Evolutionary conservation across 2,113 vertebrate genomes (phyloP).

Genomic region (Proteles cristata): DNA sequence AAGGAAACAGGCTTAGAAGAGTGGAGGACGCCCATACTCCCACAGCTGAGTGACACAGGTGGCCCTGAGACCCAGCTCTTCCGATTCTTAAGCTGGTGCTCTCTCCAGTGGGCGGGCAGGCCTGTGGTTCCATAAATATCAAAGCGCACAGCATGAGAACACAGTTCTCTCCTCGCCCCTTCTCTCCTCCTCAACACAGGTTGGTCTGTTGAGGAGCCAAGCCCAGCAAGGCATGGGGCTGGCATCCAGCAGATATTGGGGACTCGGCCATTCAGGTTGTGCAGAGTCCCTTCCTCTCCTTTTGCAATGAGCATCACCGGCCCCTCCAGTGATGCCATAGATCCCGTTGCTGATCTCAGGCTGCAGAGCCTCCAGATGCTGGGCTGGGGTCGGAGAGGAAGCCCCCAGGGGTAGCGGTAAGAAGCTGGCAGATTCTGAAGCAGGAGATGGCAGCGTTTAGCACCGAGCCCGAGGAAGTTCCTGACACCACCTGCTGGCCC

Average conservation of each 20-base stretch:
- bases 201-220: background rate
- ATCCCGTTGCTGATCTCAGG: background rate
- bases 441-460: background rate
- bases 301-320: background rate
- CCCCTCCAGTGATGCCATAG: background rate
- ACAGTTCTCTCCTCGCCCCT: fast-evolving
- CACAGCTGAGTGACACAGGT: fast-evolving
- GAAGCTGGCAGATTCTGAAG: background rate
- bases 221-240: background rate
- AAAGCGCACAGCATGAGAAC: background rate
- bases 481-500: background rate
- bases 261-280: too few relatives aligned
- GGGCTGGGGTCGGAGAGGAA: background rate
- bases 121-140: background rate
- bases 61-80: background rate
- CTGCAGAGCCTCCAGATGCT: background rate
- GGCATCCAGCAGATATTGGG: background rate
- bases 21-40: fast-evolving
- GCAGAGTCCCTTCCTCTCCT: background rate
- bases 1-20: background rate
- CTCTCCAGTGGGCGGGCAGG: background rate
- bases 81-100: background rate
- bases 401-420: fast-evolving
- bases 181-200: background rate
- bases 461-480: background rate